Evolutionary conservation across 2,888 invertebrate species (phyloP).

Genomic region (Anodontia alba): DNA sequence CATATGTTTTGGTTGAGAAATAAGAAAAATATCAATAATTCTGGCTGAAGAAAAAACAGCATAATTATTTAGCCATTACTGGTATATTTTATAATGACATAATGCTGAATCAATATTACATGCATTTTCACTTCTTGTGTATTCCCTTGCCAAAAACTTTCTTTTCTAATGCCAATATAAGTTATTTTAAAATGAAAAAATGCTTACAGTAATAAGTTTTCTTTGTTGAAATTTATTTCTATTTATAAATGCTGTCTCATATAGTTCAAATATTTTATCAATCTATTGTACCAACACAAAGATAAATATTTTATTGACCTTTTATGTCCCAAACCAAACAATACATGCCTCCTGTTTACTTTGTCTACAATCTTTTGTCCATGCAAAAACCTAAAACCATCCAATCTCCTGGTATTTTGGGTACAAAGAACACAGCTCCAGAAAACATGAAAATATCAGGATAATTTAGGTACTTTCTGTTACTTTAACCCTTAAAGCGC

Average conservation of each 20-base stretch:
- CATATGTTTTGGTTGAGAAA: too few species aligned
- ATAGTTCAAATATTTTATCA: slow-evolving; percentile 3
- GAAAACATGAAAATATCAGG: too few species aligned
- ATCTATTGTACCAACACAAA: not conserved
- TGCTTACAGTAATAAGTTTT: not conserved
- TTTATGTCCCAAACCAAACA: not conserved
- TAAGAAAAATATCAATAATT: too few species aligned
- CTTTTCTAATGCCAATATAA: too few species aligned
- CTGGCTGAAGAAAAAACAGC: too few species aligned
- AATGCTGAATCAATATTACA: too few species aligned
- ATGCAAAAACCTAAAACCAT: not conserved
- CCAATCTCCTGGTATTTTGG: not conserved
- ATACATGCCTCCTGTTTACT: not conserved
- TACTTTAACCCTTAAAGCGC: too few species aligned
- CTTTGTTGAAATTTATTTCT: slow-evolving; percentile 2
- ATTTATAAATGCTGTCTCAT: slow-evolving; percentile 8
- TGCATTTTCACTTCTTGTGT: too few species aligned
- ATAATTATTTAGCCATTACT: too few species aligned
- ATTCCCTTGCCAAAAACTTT: too few species aligned
- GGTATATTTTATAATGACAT: too few species aligned
- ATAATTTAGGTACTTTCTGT: too few species aligned
- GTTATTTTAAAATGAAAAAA: not conserved
- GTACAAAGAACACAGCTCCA: not conserved
- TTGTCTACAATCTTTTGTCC: not conserved
- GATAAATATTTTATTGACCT: slow-evolving; percentile 7